Percentiles rank a stretch among this genome's conserved stretches.
Evolutionary conservation across 1,140 invertebrate genomes (phyloP).

Genomic region (Mizuhopecten yessoensis): DNA sequence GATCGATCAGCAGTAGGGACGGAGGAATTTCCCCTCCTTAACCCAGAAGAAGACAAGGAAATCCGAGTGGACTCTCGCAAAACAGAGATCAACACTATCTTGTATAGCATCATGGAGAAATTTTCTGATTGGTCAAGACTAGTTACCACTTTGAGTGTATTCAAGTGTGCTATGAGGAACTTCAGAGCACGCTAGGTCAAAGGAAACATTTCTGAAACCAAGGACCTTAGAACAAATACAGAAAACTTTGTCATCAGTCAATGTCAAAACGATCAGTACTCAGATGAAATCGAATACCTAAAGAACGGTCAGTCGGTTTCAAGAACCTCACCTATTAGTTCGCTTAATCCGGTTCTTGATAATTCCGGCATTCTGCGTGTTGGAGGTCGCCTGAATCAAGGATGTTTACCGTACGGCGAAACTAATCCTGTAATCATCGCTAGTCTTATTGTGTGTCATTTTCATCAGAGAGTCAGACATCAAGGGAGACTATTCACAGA

Average conservation of each 20-base stretch:
- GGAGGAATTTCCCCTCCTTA: neutral
- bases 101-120: neutral
- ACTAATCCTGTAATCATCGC: constrained; percentile 65
- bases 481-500: constrained; percentile 56
- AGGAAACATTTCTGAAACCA: neutral
- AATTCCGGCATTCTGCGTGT: neutral
- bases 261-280: too few species aligned
- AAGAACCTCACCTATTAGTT: neutral
- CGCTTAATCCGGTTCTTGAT: constrained; percentile 37
- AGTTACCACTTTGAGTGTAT: constrained; percentile 11
- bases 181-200: neutral
- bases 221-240: neutral
- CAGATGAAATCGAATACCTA: too few species aligned
- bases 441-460: constrained; percentile 56
- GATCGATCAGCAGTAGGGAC: too few species aligned
- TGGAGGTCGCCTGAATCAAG: neutral
- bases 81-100: neutral
- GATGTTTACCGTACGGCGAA: constrained; percentile 15
- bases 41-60: constrained; percentile 47
- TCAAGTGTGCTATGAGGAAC: neutral
- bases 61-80: neutral
- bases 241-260: too few species aligned
- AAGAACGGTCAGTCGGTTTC: neutral
- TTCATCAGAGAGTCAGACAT: constrained; percentile 59
- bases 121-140: constrained; percentile 13